These are phyloP conservation scores for Chaenocephalus aceratus DNA, from an alignment of 2,113 vertebrate species.

Conservation along the genomic window DNA sequence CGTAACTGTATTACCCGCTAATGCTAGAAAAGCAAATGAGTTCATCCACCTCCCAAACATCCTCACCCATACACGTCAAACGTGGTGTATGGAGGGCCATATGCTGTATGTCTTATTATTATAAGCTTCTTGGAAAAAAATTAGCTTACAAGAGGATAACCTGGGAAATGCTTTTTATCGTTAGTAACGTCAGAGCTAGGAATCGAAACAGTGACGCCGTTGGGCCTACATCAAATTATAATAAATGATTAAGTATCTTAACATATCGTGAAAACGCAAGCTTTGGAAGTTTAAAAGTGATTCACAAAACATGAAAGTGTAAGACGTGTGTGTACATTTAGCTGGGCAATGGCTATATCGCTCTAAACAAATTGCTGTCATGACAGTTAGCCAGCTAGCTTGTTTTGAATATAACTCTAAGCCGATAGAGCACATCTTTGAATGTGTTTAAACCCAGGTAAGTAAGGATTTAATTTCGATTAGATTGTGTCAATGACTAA, in stretches of 20 bases:
- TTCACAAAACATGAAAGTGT: neutral
- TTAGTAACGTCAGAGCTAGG: slow-evolving; percentile 28
- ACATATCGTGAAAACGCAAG: neutral
- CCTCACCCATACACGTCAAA: neutral
- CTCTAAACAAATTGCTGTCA: slow-evolving; percentile 39
- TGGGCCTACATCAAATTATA: slow-evolving; percentile 46
- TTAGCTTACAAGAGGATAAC: slow-evolving; percentile 4
- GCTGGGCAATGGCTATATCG: slow-evolving; percentile 13
- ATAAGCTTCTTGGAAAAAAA: neutral
- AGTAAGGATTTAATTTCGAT: neutral
- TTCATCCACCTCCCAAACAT: slow-evolving; percentile 40
- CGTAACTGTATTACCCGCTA: slow-evolving; percentile 66
- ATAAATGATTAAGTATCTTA: neutral
- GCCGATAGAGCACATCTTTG: neutral
- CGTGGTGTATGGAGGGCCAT: neutral
- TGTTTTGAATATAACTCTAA: neutral
- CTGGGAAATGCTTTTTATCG: slow-evolving; percentile 17
- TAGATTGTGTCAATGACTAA: neutral
- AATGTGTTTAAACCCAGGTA: neutral
- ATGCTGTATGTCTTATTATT: too few species aligned
- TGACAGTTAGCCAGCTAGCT: slow-evolving; percentile 64
- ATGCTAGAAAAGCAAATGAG: slow-evolving; percentile 53
- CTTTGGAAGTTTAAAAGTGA: neutral
- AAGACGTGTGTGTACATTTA: slow-evolving; percentile 39
- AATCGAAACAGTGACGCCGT: slow-evolving; percentile 56